Evolutionary conservation across 2,113 vertebrate species (phyloP), one percentile per base, ranked within the genome.

Genomic region (Asarcornis scutulata): DNA sequence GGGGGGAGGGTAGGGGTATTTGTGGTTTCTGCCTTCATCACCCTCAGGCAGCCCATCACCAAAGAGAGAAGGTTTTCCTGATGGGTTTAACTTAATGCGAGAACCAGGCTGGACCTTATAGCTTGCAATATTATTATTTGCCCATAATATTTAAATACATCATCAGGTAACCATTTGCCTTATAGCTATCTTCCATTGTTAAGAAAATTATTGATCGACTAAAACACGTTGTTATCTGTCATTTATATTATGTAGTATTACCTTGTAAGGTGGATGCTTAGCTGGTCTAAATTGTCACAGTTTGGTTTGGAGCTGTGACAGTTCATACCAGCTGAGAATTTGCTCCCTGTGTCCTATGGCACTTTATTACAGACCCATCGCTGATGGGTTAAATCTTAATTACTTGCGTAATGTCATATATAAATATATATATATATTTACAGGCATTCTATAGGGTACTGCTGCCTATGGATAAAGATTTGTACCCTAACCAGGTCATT

Each of bases 151-250:
- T 98, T 97, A 96, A 98, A 97, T 97, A 98, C 98, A 98, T 98
- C 98, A 99, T 98, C 99, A 99, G 99, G 99, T 98, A 98, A 98
- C 99, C 98, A 98, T 98, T 99, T 98, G 99, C 99, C 99, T 99
- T 99, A 99, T 97, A 98, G 98, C 98, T 98, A 98, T 97, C 98
- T 98, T 98, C 98, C 97, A 97, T 98, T 98, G 96, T 97, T 98
- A 98, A 97, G 97, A 97, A 97, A 98, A 97, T 96, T 98, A 97
- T 96, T 88, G 96, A 98, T 97, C 75, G 78, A 98, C 97, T 97
- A 98, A 96, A 98, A 95, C 97, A 97, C 90, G 95, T 97, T 97
- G 91, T 98, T 96, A 97, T 98, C 97, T 97, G 97, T 98, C 97
- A 98, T 97, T 98, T 98, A 96, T 98, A 98, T 91, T 98, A 97